Evolutionary conservation across 2,888 invertebrate genomes (phyloP), one percentile per base, ranked within the genome.

Genomic region (Troides oblongomaculatus): DNA sequence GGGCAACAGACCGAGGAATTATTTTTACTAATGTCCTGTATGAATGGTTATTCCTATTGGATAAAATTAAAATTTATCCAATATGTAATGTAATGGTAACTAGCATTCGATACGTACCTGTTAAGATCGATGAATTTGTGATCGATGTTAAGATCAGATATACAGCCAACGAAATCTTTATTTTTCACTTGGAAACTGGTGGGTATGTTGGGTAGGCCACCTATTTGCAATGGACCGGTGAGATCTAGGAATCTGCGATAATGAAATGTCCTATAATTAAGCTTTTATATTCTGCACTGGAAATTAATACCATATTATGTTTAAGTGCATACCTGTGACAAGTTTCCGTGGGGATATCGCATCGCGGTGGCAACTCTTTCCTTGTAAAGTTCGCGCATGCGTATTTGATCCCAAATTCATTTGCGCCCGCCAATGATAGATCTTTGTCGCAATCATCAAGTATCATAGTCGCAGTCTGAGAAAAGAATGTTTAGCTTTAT

Each of bases 201-300:
- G 0, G 97, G 96, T 53, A 97, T 94, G 65, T 95, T 94, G 0
- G 99, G 98, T 1, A 99, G 90, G 0, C 99, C 99, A 0, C 99
- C 99, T 10, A 99, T 90, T 86, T 98, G 98, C 36, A 98, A 86
- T 83, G 98, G 98, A 0, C 98, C 98, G 0, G 99, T 99, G 56
- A 99, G 90, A 84, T 99, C 99, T 53, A 99, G 88, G 81, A 98
- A 98, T 70, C 98, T 93, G 72, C 70, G 71, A 66, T 61, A 43
- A 60, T 30, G 59, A 21, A 64, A 68, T 57, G 39, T 30, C 30
- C 68, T 71, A 61, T 64, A 62, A 68, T 64, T 71, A 63, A 66
- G 69, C 62, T 61, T 69, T 69, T 69, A 64, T 64, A 62, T 58
- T 39, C 66, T 64, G 64, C 14, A 30, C 12, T 4, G n/a, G n/a